Evolutionary conservation across 1,140 invertebrate genomes (phyloP), one percentile per base, ranked within the genome.

Genomic region (Drosophila micromelanica): DNA sequence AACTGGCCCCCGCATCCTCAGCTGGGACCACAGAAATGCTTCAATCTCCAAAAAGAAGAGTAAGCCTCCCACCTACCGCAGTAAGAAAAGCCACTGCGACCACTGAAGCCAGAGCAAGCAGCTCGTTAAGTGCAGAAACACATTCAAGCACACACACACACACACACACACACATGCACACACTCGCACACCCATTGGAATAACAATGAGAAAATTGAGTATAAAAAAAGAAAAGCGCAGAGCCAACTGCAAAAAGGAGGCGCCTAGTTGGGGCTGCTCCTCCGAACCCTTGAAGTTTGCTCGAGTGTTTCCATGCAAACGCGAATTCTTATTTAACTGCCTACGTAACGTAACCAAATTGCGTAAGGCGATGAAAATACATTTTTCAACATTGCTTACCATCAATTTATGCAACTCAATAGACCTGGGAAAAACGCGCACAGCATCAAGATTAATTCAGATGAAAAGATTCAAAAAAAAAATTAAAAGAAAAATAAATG

Each of bases 101-200:
- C 70, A 68, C 74, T 57, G 43, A 74, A 76, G 74, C 63, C 49
- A 54, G 51, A 72, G 61, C 52, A 76, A 74, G 27, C 64, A 70
- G 65, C 72, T 75, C 75, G 75, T 75, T 77, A 77, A 75, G 75
- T 77, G 65, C 72, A 77, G 59, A 77, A 62, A 75, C 30, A 70
- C 48, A 69, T 57, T 37, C 17, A 64, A 49, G 30, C 27, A 52
- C 35, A 46, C 51, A 51, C 56, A 56, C 15, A 38, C 37, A 32
- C 42, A 49, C 15, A 48, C 20, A 48, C 7, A 54, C 35, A 43
- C 8, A 42, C 30, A 52, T 38, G 43, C 7, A 54, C 35, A 43
- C 8, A 42, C 30, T 45, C 45, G 43, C 37, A 52, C 20, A 40
- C n/a, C 57, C 42, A 51, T 63, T 67, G 46, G 37, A 49, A 60